Evolutionary conservation across 2,797 vertebrate species (phyloP).

Genomic region (Epinephelus malabaricus): DNA sequence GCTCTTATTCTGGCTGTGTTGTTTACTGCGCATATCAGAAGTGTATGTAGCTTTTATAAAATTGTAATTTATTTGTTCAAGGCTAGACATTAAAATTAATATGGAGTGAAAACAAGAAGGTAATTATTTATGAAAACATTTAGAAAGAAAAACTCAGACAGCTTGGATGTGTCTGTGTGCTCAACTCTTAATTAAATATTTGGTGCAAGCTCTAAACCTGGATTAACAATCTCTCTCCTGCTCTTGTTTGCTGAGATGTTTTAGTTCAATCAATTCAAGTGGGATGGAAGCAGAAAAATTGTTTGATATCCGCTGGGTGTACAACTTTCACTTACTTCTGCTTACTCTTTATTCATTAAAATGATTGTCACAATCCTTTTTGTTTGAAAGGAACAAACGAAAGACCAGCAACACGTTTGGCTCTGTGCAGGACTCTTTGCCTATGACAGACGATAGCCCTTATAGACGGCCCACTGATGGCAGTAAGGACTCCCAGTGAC

Average conservation of each 20-base stretch:
- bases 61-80: background rate
- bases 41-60: background rate
- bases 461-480: conserved; percentile 65
- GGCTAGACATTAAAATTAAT: background rate
- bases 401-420: conserved; percentile 78
- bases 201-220: background rate
- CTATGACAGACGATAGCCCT: conserved; percentile 71
- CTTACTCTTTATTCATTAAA: background rate
- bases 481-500: conserved; percentile 67
- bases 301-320: background rate
- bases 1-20: background rate
- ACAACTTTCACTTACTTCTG: background rate
- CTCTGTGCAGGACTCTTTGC: conserved; percentile 63
- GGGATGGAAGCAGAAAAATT: background rate
- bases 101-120: background rate
- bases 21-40: background rate
- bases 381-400: conserved; percentile 69
- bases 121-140: background rate
- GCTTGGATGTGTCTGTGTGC: background rate
- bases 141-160: background rate
- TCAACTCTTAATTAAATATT: conserved; percentile 1
- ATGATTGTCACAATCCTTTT: conserved; percentile 11
- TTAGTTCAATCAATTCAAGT: background rate
- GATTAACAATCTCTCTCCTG: background rate
- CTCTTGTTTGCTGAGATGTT: background rate